These are phyloP conservation scores for Gerris lacustris DNA, from an alignment of 2,888 invertebrate genomes.

Conservation along the genomic window DNA sequence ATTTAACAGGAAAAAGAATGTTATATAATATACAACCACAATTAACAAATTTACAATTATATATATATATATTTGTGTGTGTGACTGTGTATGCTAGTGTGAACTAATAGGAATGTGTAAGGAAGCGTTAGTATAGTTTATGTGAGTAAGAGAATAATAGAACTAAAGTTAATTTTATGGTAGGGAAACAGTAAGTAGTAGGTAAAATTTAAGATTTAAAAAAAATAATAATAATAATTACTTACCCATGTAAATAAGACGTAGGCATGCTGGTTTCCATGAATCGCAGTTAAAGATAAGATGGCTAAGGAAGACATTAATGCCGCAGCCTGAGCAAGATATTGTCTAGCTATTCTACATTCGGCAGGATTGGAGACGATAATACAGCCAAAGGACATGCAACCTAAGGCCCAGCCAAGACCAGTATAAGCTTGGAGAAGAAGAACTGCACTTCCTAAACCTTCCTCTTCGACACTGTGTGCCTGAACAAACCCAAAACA, in stretches of 20 bases:
- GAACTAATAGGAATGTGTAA: no score
- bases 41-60: no score
- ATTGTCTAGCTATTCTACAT: conserved; percentile 73
- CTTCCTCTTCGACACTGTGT: conserved; percentile 65
- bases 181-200: no score
- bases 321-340: conserved; percentile 57
- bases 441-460: conserved; percentile 50
- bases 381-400: conserved; percentile 64
- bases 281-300: conserved; percentile 62
- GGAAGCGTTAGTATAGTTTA: no score
- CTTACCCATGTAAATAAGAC: conserved; percentile 61
- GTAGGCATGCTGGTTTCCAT: conserved; percentile 62
- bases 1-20: no score
- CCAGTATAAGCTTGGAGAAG: conserved; percentile 64
- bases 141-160: no score
- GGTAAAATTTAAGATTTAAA: not conserved
- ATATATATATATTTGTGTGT: no score
- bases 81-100: no score
- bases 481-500: conserved; percentile 38
- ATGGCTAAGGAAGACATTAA: conserved; percentile 66
- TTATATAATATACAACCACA: no score
- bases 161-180: no score
- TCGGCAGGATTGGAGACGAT: conserved; percentile 73
- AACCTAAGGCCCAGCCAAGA: conserved; percentile 70
- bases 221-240: not conserved